Conservation (phyloP, 2,113 vertebrate species). For the Alethe diademata region DNA sequence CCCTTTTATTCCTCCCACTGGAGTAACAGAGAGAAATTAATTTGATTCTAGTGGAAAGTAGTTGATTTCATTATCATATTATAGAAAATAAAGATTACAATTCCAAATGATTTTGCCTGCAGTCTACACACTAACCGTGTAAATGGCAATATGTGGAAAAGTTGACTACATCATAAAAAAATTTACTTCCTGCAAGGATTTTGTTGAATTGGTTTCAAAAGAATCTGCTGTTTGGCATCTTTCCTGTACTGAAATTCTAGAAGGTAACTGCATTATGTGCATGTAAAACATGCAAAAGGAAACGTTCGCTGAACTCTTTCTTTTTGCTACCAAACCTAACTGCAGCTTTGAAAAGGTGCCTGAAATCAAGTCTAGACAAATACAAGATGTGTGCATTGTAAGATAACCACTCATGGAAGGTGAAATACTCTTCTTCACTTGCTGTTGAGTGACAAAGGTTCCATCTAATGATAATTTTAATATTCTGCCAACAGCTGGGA, state of each 20-base stretch:
- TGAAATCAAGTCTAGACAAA: background rate
- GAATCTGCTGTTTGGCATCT: constrained; percentile 23
- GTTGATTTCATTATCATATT: constrained; percentile 56
- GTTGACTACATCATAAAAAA: constrained; percentile 29
- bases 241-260: constrained; percentile 28
- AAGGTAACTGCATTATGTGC: constrained; percentile 9
- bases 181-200: constrained; percentile 35
- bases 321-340: background rate
- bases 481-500: background rate
- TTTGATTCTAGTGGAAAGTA: constrained; percentile 16
- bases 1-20: constrained; percentile 1
- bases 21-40: background rate
- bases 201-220: constrained; percentile 50
- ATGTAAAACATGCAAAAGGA: background rate
- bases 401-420: background rate
- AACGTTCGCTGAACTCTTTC: background rate
- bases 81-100: constrained; percentile 32
- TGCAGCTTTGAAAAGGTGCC: background rate
- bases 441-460: background rate
- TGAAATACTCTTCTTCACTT: background rate
- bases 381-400: background rate
- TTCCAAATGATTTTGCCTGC: constrained; percentile 43
- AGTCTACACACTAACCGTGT: background rate
- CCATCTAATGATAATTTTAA: background rate
- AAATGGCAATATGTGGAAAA: constrained; percentile 7